These are phyloP conservation scores for Fundulus diaphanus DNA, from an alignment of 2,797 vertebrate species.

Conservation along the genomic window DNA sequence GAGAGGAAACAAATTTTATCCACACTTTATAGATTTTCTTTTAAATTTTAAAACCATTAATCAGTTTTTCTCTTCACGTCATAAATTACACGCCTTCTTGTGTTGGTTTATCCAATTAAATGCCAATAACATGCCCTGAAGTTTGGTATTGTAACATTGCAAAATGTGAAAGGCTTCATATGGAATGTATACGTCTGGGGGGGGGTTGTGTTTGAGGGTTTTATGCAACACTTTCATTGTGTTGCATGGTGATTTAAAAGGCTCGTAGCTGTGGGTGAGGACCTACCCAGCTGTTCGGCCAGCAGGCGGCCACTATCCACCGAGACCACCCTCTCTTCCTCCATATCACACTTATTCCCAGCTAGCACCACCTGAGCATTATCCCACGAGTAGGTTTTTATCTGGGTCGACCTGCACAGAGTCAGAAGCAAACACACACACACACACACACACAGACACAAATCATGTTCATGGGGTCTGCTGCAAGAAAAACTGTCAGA, in stretches of 20 bases:
- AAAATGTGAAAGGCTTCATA: not conserved
- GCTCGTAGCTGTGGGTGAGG: not conserved
- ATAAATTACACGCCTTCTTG: not conserved
- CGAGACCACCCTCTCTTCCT: slow-evolving; percentile 93
- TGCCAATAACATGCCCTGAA: not conserved
- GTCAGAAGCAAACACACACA: slow-evolving; percentile 28
- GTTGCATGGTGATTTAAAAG: not conserved
- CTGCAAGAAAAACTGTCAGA: not conserved
- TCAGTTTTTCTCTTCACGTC: not conserved
- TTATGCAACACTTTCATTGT: not conserved
- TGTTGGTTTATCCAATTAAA: not conserved
- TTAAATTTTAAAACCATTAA: not conserved
- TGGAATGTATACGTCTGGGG: not conserved
- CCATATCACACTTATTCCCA: slow-evolving; percentile 98
- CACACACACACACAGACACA: not conserved
- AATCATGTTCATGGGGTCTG: slow-evolving; percentile 8
- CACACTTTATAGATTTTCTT: not conserved
- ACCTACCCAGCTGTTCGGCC: slow-evolving; percentile 95
- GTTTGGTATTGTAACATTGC: not conserved
- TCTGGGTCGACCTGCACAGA: slow-evolving; percentile 92
- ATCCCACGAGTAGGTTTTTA: slow-evolving; percentile 98
- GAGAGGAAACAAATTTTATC: not conserved
- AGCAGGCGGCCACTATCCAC: slow-evolving; percentile 91
- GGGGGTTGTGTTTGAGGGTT: not conserved
- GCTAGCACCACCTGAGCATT: slow-evolving; percentile 97